Evolutionary conservation across 2,888 invertebrate genomes (phyloP), one percentile per base, ranked within the genome.

Genomic region (Heliconius charithonia): DNA sequence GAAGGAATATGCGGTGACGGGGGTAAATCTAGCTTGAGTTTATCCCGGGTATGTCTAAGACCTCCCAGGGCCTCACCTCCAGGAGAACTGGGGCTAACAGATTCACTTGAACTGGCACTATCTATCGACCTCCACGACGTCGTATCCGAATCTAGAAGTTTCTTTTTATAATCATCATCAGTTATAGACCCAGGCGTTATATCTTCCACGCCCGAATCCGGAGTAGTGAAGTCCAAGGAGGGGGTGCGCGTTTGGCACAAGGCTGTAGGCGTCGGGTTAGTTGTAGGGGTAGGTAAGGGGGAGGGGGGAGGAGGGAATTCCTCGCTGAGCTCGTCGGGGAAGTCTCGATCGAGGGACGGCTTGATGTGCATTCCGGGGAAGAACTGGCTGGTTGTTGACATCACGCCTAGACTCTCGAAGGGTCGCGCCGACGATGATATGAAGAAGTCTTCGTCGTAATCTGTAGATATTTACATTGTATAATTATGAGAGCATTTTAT

Each of bases 341-440:
- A 83, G 32, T 89, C 88, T 9, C 87, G 86, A 63, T 89, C 90
- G 7, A 89, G 82, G 2, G 89, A 85, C 29, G 89, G 84, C 85
- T 93, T 92, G 80, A 90, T 84, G 84, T 92, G 91, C 89, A 94
- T 93, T 75, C 97, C 97, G 63, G 97, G 97, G 93, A 97, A 97
- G 93, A 97, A 97, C 91, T 97, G 97, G 87, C 96, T 97, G 80
- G 95, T 95, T 56, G 93, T 91, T 45, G 93, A 92, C 91, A 95
- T 90, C 67, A 95, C 89, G 85, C 95, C 95, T 82, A 95, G 93
- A 82, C 95, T 95, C 89, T 97, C 96, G 90, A 97, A 97, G n/a
- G 97, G 97, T 77, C 96, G 95, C 81, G 96, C 96, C 56, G 97
- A 97, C 80, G 97, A 96, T 83, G 97, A 97, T 84, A 97, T 96